Base-by-base conservation (phyloP, 2,113 vertebrate genomes). In the Salvelinus fontinalis region DNA sequence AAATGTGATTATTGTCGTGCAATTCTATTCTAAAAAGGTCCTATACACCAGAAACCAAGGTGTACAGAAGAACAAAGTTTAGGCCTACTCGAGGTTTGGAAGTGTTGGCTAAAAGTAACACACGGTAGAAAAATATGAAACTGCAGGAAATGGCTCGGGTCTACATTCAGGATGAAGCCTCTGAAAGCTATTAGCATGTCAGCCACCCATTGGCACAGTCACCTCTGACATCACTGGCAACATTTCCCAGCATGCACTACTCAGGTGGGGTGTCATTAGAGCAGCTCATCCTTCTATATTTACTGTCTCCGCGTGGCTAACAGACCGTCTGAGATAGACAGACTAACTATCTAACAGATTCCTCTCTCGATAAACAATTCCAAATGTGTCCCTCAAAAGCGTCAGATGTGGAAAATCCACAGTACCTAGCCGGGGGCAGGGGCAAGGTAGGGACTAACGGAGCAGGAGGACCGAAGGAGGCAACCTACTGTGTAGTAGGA, bases 221-320 rank as follows among this genome's bases (percentile, higher is more conserved):
- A 54, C 14, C 14, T 54, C 16, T 54, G 51, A 54, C 51, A 14
- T 51, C 12, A 51, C 11, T 51, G 18, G 57, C 57, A 60, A 8
- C 7, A 8, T 16, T 22, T 73, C 73, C 51, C 66, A 74, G 70
- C 71, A 75, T 82, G 71, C 83, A 79, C 54, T 73, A 67, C 31
- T 68, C 75, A 82, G 80, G 83, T 75, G 76, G 67, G 72, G 60
- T 80, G 81, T 83, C 78, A 80, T 80, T 78, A 77, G 39, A 70
- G 39, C 69, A 82, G 75, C 71, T 85, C 77, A 80, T 78, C 68
- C 71, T 79, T 16, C 78, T 60, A 60, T 69, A 71, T 76, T 82
- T 80, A 75, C 75, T 71, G 57, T 65, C 68, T 44, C 22, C 57
- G 26, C 70, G 74, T 51, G n/a, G 14, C 39, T 57, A 20, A 20